Evolutionary conservation across 1,140 invertebrate genomes (phyloP), one percentile per base, ranked within the genome.

Genomic region (Trichonephila inaurata): DNA sequence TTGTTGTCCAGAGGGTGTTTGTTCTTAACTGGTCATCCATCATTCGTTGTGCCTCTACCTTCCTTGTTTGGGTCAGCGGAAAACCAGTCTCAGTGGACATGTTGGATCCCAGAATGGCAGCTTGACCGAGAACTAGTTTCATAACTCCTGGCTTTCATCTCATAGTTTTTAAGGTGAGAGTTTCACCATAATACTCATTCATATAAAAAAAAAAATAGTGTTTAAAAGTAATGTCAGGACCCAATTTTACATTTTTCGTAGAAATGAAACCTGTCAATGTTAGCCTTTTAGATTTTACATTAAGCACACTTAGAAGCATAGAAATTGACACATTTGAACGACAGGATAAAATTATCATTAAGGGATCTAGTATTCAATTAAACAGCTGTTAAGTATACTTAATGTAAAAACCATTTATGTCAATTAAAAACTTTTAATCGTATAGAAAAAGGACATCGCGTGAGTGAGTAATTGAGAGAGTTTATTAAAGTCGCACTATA

Each of bases 1-100:
- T 28, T 87, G 18, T 24, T 21, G 61, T 87, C 24, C 85, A 87
- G 85, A 62, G 44, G 85, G 85, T 58, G 61, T 64, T 87, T 87
- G 61, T 87, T 28, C 24, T 87, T 40, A 66, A 87, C 85, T 62
- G 61, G 60, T 64, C 24, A 87, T 87, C 28, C 21, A 87, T 87
- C 85, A 62, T 61, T 60, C 18, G 60, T 62, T n/a, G n/a, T n/a
- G n/a, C 1, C 21, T n/a, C 82, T n/a, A 60, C 51, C 51, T 12
- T 58, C 58, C n/a, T 40, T 60, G 10, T n/a, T 14, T 24, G 7
- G 12, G 21, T 10, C 33, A 12, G 21, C 18, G 1, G 28, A 33
- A 51, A 3, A 0, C 44, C 19, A 4, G 0, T 28, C 19, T 24
- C 2, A 40, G 18, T 24, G 82, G 21, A n/a, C 82, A 83, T 24